Percentiles rank a stretch among this genome's conserved stretches.
phyloP scores from a whole-genome alignment of 2,888 invertebrate species.

The Geophilus truncorum region DNA sequence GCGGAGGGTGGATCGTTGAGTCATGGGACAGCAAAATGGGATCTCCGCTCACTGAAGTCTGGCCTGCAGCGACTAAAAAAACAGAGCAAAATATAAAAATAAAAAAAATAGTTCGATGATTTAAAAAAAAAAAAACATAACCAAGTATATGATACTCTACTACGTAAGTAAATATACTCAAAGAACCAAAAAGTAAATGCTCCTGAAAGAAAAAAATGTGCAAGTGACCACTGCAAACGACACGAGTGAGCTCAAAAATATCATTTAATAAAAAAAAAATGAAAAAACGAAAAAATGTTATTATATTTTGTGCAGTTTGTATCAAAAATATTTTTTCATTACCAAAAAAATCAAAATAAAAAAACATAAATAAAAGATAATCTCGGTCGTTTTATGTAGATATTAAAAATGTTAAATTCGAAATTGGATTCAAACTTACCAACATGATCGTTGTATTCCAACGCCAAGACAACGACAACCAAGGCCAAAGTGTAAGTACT shows the following conservation, averaged over 20 bases:
- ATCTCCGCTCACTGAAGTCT: constrained; percentile 39
- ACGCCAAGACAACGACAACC: constrained; percentile 29
- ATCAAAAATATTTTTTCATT: not conserved
- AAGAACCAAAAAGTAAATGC: constrained; percentile 1
- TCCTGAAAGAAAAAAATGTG: not conserved
- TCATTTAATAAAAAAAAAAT: too few species aligned
- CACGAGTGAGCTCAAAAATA: constrained; percentile 6
- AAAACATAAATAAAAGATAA: not conserved
- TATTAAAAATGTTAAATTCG: not conserved
- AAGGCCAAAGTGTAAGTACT: constrained; percentile 29
- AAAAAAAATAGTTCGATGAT: constrained; percentile 27
- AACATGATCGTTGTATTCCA: constrained; percentile 33
- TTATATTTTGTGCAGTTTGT: not conserved
- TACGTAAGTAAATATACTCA: not conserved
- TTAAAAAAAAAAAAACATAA: constrained; percentile 7
- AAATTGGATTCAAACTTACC: constrained; percentile 15
- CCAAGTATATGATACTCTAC: not conserved
- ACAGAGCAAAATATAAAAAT: constrained; percentile 29
- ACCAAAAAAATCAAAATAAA: not conserved
- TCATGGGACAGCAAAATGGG: constrained; percentile 39
- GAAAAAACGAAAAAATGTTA: not conserved
- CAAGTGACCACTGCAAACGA: constrained; percentile 8
- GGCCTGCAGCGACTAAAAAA: constrained; percentile 39
- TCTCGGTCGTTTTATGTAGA: not conserved
- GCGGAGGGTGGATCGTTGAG: constrained; percentile 39